These are phyloP conservation scores for Cnemophilus loriae DNA, from an alignment of 2,113 vertebrate species.

Conservation along the genomic window DNA sequence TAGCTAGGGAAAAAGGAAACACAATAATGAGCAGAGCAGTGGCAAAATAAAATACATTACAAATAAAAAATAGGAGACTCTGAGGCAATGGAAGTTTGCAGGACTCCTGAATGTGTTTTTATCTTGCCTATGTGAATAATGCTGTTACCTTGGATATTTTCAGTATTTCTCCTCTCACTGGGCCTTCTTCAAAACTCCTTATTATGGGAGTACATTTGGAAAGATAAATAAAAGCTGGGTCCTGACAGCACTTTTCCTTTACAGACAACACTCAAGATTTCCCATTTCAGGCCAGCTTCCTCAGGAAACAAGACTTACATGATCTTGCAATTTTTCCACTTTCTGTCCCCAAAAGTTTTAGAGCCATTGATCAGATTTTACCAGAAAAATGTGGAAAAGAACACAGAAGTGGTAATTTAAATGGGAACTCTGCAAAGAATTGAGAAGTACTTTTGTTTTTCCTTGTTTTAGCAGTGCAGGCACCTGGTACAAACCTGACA, in stretches of 20 bases:
- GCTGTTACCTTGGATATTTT: background rate
- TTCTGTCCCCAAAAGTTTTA: background rate
- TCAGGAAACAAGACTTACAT: background rate
- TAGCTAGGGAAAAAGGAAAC: constrained; percentile 72
- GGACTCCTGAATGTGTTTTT: background rate
- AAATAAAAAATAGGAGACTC: background rate
- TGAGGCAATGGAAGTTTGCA: background rate
- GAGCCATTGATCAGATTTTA: background rate
- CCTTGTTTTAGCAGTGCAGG: background rate
- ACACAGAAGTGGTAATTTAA: background rate
- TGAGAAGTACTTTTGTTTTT: background rate
- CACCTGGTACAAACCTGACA: background rate
- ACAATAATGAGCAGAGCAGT: background rate
- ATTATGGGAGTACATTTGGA: background rate
- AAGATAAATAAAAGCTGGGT: background rate
- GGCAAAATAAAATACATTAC: background rate
- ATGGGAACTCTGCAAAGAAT: background rate
- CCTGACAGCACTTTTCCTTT: background rate
- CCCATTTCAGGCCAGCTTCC: background rate
- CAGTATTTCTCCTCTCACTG: background rate
- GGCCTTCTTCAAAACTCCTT: background rate
- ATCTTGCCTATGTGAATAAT: background rate
- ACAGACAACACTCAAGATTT: background rate
- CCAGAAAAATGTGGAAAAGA: background rate
- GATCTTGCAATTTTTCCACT: background rate